Percentiles rank a stretch among this genome's conserved stretches.
These are phyloP conservation scores for Strigamia maritima DNA, from an alignment of 2,888 invertebrate genomes.

Conservation along the genomic window DNA sequence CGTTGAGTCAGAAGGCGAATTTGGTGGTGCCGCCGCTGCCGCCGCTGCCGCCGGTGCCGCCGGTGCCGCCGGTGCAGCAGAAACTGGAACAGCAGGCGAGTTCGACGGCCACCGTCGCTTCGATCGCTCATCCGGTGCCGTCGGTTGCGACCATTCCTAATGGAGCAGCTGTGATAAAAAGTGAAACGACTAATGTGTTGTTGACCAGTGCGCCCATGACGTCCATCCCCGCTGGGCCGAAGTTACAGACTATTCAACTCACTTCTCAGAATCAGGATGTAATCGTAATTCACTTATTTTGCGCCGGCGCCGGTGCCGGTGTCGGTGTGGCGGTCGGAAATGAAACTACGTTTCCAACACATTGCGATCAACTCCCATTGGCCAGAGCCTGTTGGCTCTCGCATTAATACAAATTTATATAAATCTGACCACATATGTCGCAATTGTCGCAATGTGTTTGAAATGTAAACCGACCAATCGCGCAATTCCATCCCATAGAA, in stretches of 20 bases:
- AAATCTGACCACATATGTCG: too few relatives aligned
- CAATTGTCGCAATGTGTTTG: too few relatives aligned
- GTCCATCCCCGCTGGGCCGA: conserved; percentile 42
- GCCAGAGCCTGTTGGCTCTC: too few relatives aligned
- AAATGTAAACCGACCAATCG: too few relatives aligned
- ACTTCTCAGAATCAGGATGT: conserved; percentile 70
- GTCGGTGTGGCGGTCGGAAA: neutral
- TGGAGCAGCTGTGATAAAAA: conserved; percentile 32
- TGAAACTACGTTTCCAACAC: too few relatives aligned
- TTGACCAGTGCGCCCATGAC: conserved; percentile 37
- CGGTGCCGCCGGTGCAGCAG: conserved; percentile 7
- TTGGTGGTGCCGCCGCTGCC: neutral
- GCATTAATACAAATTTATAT: too few relatives aligned
- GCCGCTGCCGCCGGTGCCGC: neutral
- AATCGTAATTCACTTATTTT: conserved; percentile 36
- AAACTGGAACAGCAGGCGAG: neutral
- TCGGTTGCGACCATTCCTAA: conserved; percentile 1
- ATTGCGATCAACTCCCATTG: too few relatives aligned
- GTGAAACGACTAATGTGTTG: conserved; percentile 31
- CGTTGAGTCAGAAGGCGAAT: conserved; percentile 8
- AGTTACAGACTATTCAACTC: conserved; percentile 59
- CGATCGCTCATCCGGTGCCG: neutral
- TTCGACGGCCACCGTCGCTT: neutral
- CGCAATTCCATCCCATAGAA: too few relatives aligned
- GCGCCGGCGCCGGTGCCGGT: conserved; percentile 1